Conservation (phyloP, 2,113 vertebrate genomes). For the Mormoops blainvillei region DNA sequence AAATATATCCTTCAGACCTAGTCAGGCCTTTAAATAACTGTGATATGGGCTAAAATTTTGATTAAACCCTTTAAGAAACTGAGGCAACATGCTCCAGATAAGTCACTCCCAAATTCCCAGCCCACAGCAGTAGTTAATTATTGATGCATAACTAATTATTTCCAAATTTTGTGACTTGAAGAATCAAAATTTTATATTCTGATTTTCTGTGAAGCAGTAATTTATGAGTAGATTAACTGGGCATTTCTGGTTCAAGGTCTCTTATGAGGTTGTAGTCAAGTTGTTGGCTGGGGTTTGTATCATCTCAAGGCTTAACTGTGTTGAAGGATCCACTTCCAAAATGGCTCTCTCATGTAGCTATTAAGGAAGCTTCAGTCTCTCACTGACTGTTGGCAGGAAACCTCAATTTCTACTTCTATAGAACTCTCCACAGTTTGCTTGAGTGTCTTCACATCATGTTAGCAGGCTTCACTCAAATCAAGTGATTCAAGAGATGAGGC, state of each 20-base stretch:
- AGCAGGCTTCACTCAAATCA: not conserved
- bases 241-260: not conserved
- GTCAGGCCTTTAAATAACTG: not conserved
- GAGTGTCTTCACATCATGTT: not conserved
- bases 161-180: not conserved
- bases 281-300: not conserved
- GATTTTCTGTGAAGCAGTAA: not conserved
- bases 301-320: not conserved
- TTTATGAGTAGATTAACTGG: not conserved
- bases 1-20: not conserved
- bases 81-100: not conserved
- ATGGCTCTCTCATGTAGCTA: not conserved
- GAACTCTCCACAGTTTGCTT: not conserved
- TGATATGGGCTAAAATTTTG: not conserved
- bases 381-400: no score
- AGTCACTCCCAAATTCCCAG: not conserved
- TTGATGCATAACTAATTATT: not conserved
- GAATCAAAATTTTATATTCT: not conserved
- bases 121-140: not conserved
- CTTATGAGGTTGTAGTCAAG: not conserved
- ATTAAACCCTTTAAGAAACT: not conserved
- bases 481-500: not conserved
- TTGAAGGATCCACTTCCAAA: not conserved
- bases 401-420: no score
- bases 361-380: not conserved